phyloP scores from a whole-genome alignment of 2,797 vertebrate species.

The Limnodromus scolopaceus region DNA sequence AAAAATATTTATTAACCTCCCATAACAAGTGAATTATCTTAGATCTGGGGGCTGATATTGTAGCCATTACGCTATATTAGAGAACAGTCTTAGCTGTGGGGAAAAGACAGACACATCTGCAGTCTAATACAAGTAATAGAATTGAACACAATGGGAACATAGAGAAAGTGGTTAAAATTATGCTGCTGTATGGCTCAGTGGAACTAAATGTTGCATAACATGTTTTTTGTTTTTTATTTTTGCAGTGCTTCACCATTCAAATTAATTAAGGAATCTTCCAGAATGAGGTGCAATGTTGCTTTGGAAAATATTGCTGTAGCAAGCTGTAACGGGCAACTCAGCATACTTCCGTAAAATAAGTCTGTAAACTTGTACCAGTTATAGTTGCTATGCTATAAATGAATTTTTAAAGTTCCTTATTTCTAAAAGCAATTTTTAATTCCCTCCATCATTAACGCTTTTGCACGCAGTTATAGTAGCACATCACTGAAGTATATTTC shows the following conservation, averaged over 20 bases:
- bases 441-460: not conserved
- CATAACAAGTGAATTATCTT: constrained; percentile 44
- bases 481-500: not conserved
- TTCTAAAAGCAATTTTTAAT: not conserved
- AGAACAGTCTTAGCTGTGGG: constrained; percentile 57
- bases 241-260: constrained; percentile 29
- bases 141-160: constrained; percentile 57
- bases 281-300: constrained; percentile 35
- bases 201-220: constrained; percentile 65
- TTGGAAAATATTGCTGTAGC: constrained; percentile 17
- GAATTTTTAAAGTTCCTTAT: not conserved
- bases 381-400: not conserved
- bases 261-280: constrained; percentile 67
- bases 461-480: not conserved
- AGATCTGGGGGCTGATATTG: constrained; percentile 23
- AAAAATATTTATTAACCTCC: constrained; percentile 48
- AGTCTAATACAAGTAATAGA: constrained; percentile 27
- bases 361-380: not conserved
- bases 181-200: constrained; percentile 46
- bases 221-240: constrained; percentile 47
- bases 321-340: not conserved
- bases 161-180: constrained; percentile 59
- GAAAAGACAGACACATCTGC: constrained; percentile 63
- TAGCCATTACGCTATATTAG: constrained; percentile 29
- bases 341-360: not conserved